A percentile compares a stretch with the other conserved stretches of the same genome.
phyloP scores from a whole-genome alignment of 2,797 vertebrate species.

The Argentina silus region DNA sequence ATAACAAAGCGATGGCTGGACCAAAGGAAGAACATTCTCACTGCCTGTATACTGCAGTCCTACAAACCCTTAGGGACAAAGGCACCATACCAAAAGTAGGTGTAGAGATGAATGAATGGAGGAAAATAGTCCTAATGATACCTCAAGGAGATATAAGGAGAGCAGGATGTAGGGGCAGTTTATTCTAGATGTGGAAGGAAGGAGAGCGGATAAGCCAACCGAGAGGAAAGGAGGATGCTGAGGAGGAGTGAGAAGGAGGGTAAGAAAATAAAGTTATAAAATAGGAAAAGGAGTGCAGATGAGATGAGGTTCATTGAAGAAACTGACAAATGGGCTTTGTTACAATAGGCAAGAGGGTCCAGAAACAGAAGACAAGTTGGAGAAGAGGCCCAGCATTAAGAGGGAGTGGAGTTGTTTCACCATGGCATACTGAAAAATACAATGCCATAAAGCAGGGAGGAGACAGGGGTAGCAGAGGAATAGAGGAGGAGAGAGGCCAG shows the following conservation, averaged over 20 bases:
- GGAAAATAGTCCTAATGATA: not conserved
- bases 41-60: no score
- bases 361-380: slow-evolving; percentile 20
- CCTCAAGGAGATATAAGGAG: not conserved
- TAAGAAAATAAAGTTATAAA: not conserved
- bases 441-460: slow-evolving; percentile 27
- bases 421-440: slow-evolving; percentile 25
- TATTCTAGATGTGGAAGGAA: slow-evolving; percentile 5
- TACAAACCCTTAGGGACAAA: no score
- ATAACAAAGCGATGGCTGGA: not conserved
- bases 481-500: slow-evolving; percentile 15
- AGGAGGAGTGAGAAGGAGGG: not conserved
- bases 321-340: slow-evolving; percentile 28
- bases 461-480: slow-evolving; percentile 22
- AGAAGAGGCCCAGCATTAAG: slow-evolving; percentile 1
- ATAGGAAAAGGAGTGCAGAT: not conserved
- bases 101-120: no score
- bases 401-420: slow-evolving; percentile 22
- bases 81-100: no score
- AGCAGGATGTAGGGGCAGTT: slow-evolving; percentile 11
- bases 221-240: slow-evolving; percentile 11
- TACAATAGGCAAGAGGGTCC: slow-evolving; percentile 20
- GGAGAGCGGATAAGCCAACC: not conserved
- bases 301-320: slow-evolving; percentile 3
- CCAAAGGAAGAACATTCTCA: not conserved